Percentiles rank a stretch among this genome's conserved stretches.
Conservation (phyloP, 2,797 vertebrate genomes). For the Alca torda region DNA sequence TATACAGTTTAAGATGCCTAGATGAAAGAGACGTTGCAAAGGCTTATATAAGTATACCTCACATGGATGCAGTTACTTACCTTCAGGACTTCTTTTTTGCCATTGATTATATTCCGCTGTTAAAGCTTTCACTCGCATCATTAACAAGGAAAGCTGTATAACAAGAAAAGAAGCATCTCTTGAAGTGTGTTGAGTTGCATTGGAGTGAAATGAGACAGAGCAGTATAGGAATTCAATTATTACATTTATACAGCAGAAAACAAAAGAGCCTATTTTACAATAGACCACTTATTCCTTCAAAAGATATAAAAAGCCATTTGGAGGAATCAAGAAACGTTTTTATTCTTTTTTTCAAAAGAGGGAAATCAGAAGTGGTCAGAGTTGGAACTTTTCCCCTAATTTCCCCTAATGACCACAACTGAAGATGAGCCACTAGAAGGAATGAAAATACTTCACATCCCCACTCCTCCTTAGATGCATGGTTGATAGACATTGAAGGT, state of each 20-base stretch:
- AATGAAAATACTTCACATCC: background rate
- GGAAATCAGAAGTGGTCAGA: background rate
- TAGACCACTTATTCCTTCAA: background rate
- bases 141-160: conserved; percentile 66
- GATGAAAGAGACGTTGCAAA: background rate
- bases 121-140: conserved; percentile 52
- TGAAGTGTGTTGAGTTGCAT: background rate
- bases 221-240: background rate
- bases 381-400: background rate
- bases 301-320: background rate
- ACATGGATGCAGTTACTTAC: conserved; percentile 60
- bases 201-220: background rate
- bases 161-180: conserved; percentile 5
- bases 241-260: background rate
- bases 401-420: background rate
- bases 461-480: background rate
- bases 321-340: background rate
- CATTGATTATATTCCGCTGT: conserved; percentile 49
- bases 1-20: background rate
- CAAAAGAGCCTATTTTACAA: background rate
- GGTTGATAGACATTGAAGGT: background rate
- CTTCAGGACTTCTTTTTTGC: conserved; percentile 61
- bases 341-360: background rate
- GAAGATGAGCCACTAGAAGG: background rate
- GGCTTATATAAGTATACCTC: background rate